Conservation (phyloP, 1,140 invertebrate genomes). For the Bombus haemorrhoidalis region DNA sequence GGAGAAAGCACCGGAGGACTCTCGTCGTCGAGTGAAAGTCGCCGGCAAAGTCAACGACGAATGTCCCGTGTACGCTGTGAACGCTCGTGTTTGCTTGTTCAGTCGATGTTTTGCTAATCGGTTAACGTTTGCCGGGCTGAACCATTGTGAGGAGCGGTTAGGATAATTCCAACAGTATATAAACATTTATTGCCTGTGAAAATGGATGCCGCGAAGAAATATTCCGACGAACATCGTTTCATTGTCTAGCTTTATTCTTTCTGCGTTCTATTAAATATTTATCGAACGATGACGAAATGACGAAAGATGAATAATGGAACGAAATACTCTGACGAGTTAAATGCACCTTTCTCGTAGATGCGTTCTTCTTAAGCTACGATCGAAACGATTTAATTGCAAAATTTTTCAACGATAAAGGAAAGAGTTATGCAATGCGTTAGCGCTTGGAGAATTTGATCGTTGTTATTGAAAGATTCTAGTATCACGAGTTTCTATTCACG, state of each 20-base stretch:
- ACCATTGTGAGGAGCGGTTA: background rate
- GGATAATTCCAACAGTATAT: background rate
- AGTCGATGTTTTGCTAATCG: slow-evolving; percentile 48
- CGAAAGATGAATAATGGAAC: background rate
- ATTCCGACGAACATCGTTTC: background rate
- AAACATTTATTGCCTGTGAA: background rate
- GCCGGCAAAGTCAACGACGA: background rate
- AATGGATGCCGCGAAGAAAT: background rate
- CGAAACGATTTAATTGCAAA: background rate
- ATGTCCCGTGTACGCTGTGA: slow-evolving; percentile 21
- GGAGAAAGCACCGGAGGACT: slow-evolving; percentile 46
- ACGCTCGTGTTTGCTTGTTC: slow-evolving; percentile 43
- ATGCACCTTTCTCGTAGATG: too few species aligned
- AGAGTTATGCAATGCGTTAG: background rate
- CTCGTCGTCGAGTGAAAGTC: slow-evolving; percentile 55
- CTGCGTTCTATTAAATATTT: background rate
- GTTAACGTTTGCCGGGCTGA: background rate
- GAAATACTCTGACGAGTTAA: too few species aligned
- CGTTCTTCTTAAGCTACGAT: background rate
- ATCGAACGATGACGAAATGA: too few species aligned
- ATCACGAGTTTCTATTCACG: background rate
- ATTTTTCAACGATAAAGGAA: background rate
- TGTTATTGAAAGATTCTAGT: background rate
- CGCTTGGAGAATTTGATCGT: background rate
- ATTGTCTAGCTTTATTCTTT: background rate